phyloP scores from a whole-genome alignment of 2,797 vertebrate species.

The Eulemur rubriventer region DNA sequence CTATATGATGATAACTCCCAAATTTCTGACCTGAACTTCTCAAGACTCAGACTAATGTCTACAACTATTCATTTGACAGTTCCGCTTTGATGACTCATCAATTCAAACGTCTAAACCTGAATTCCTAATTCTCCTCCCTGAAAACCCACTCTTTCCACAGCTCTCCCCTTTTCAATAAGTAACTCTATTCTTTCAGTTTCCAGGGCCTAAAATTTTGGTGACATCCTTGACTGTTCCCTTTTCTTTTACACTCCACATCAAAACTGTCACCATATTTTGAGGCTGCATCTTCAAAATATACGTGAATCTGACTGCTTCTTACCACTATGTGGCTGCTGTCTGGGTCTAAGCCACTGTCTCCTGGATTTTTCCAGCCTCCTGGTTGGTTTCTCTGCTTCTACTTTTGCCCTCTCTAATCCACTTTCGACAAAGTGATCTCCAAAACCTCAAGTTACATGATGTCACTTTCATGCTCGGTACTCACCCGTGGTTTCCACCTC shows the following conservation, averaged over 20 bases:
- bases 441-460: not conserved
- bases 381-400: not conserved
- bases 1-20: not conserved
- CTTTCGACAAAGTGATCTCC: not conserved
- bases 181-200: not conserved
- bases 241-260: not conserved
- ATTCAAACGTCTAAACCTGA: not conserved
- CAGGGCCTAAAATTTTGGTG: not conserved
- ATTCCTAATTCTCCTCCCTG: not conserved
- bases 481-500: not conserved
- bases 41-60: not conserved
- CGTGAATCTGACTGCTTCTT: not conserved
- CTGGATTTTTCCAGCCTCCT: not conserved
- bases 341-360: not conserved
- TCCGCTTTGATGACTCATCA: not conserved
- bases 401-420: not conserved
- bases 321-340: not conserved
- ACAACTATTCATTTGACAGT: not conserved
- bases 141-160: not conserved
- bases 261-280: not conserved
- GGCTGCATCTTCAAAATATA: not conserved
- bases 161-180: not conserved
- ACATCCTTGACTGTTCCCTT: not conserved
- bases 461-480: not conserved
- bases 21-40: not conserved